A percentile compares a stretch with the other conserved stretches of the same genome.
Evolutionary conservation across 2,888 invertebrate genomes (phyloP).

Genomic region (Orthonevra nobilis): DNA sequence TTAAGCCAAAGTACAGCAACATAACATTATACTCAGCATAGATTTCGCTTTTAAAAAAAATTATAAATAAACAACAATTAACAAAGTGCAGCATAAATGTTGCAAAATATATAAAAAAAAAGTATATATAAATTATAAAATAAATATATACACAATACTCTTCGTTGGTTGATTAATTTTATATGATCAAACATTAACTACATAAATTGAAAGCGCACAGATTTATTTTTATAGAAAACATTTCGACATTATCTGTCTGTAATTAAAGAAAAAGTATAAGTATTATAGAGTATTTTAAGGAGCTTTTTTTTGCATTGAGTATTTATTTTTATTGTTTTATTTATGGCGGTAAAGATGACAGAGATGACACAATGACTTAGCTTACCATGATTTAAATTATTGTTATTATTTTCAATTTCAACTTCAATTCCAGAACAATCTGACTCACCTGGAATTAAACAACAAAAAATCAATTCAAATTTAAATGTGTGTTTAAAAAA

Average conservation of each 20-base stretch:
- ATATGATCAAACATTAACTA: slow-evolving; percentile 40
- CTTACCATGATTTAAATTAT: slow-evolving; percentile 80
- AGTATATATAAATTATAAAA: slow-evolving; percentile 13
- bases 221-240: slow-evolving; percentile 45
- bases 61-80: slow-evolving; percentile 23
- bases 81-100: slow-evolving; percentile 47
- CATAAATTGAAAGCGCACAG: slow-evolving; percentile 60
- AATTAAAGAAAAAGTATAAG: slow-evolving; percentile 65
- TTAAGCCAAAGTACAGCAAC: slow-evolving; percentile 67
- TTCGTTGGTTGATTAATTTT: slow-evolving; percentile 33
- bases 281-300: slow-evolving; percentile 34
- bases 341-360: slow-evolving; percentile 75
- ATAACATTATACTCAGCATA: slow-evolving; percentile 73
- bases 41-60: slow-evolving; percentile 54
- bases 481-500: slow-evolving; percentile 54
- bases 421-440: slow-evolving; percentile 80
- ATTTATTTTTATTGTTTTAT: slow-evolving; percentile 34
- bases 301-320: slow-evolving; percentile 50
- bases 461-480: slow-evolving; percentile 60
- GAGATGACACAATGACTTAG: slow-evolving; percentile 80
- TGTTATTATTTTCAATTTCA: slow-evolving; percentile 80
- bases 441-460: slow-evolving; percentile 78
- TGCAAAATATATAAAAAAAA: slow-evolving; percentile 39
- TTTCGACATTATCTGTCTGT: slow-evolving; percentile 61
- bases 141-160: slow-evolving; percentile 50